These are phyloP conservation scores for Laupala kohalensis DNA, from an alignment of 1,140 invertebrate species.

Conservation along the genomic window DNA sequence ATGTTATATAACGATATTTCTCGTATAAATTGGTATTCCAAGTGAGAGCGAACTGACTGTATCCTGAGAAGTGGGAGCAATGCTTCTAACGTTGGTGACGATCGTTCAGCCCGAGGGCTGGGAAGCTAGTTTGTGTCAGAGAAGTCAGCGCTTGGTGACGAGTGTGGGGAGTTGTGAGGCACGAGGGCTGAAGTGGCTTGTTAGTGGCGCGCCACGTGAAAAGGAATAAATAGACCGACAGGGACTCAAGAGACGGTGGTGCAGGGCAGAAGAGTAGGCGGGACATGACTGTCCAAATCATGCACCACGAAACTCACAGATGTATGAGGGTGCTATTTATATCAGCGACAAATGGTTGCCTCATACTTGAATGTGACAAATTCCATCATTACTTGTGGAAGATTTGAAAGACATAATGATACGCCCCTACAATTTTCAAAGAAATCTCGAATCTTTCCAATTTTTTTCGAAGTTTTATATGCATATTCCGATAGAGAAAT, in stretches of 20 bases:
- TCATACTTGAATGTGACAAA: no score
- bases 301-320: not conserved
- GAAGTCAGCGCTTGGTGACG: not conserved
- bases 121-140: not conserved
- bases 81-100: not conserved
- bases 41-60: no score
- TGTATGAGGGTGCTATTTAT: not conserved
- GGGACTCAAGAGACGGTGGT: not conserved
- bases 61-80: not conserved
- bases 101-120: not conserved
- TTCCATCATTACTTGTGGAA: no score
- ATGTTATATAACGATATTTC: no score
- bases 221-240: not conserved
- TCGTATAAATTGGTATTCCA: no score
- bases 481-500: no score
- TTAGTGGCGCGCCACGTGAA: not conserved
- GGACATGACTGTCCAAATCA: not conserved
- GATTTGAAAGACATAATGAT: no score
- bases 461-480: no score
- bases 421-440: no score
- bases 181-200: not conserved
- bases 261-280: not conserved
- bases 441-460: no score
- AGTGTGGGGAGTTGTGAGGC: not conserved
- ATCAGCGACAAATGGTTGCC: no score